Base-by-base conservation (phyloP, 2,797 vertebrate genomes). In the Malurus splendens region DNA sequence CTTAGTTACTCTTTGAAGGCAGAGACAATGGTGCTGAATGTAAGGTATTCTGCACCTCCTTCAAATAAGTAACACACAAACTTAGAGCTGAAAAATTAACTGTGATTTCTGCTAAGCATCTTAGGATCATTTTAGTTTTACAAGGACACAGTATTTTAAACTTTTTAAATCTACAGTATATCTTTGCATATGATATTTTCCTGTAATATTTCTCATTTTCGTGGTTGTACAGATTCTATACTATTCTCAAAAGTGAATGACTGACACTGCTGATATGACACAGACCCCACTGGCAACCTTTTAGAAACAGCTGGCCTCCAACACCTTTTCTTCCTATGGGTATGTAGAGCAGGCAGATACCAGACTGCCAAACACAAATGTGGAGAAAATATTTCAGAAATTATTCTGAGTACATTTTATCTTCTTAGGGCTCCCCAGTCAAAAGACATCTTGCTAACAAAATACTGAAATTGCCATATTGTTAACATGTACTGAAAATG, bases 1-100 rank as follows among this genome's bases (percentile, higher is more conserved):
- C 68, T 90, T 91, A 89, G 51, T 45, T 72, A 22, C 59, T 68
- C 76, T 90, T 94, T 89, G 84, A 94, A 91, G 75, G 42, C 73
- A 82, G 47, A 90, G 54, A 67, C 60, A 45, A 68, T 74, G 74
- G 17, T 13, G 27, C 44, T 75, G 51, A 89, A 75, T 15, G 12
- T 9, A 66, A 71, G 32, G 20, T 90, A 80, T 86, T 61, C 39
- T 59, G 57, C 55, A 77, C 10, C 27, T 87, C 85, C 72, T 85
- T 45, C 57, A 85, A 91, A 52, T 33, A 72, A 66, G 33, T 23
- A 72, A 32, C 13, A 19, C 23, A 72, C 19, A 77, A 55, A 52
- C 6, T 27, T 25, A 48, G 48, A 80, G 38, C 51, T 74, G 41
- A 85, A 85, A 91, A 85, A 36, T 18, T 2, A 85, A 68, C 55